Evolutionary conservation across 2,888 invertebrate species (phyloP).

Genomic region (Keiferia lycopersicella): DNA sequence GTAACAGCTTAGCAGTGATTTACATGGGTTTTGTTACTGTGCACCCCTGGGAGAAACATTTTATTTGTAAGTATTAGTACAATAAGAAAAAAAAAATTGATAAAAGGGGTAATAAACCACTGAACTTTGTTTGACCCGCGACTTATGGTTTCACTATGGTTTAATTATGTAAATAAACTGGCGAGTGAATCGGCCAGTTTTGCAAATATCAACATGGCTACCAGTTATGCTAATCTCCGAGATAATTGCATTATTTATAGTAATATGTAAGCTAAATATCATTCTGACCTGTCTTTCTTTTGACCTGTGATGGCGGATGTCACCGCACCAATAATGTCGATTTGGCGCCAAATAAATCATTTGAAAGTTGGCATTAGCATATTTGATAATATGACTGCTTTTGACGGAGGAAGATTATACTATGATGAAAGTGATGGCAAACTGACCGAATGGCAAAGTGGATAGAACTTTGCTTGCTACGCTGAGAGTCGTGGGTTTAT

Average conservation of each 20-base stretch:
- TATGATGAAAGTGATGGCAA: too few species aligned
- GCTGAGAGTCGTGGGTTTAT: too few species aligned
- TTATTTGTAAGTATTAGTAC: too few species aligned
- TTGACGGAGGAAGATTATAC: too few species aligned
- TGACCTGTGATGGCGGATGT: slow-evolving; percentile 8
- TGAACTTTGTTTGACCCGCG: not conserved
- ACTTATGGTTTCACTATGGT: not conserved
- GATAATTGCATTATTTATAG: slow-evolving; percentile 2
- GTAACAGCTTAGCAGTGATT: too few species aligned
- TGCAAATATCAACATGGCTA: slow-evolving; percentile 4
- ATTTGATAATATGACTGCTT: too few species aligned
- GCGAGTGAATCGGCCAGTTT: slow-evolving; percentile 4
- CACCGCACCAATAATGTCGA: not conserved
- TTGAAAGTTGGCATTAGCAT: not conserved
- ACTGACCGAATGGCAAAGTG: too few species aligned
- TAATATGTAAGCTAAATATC: slow-evolving; percentile 11
- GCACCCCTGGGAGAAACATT: too few species aligned
- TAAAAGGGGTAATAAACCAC: too few species aligned
- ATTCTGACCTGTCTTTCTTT: slow-evolving; percentile 7
- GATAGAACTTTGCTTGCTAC: too few species aligned
- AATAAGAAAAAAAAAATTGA: too few species aligned
- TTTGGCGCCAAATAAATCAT: slow-evolving; percentile 5
- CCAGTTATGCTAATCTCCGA: not conserved
- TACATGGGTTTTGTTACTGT: too few species aligned
- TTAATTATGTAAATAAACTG: slow-evolving; percentile 7